A percentile compares a stretch with the other conserved stretches of the same genome.
phyloP scores from a whole-genome alignment of 2,113 vertebrate genomes.

The Salminus brasiliensis region DNA sequence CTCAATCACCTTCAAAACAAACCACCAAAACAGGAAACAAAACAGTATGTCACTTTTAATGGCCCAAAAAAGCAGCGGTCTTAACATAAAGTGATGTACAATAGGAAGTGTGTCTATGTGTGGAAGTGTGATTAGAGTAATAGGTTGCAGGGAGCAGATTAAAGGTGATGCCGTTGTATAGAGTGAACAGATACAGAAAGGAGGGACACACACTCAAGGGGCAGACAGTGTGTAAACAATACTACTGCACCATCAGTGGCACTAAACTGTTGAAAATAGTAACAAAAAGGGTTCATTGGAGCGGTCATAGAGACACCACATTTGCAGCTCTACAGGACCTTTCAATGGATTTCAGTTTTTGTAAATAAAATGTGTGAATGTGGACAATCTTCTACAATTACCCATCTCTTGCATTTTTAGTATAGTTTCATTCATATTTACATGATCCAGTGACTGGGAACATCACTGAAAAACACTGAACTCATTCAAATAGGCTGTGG shows the following conservation, averaged over 20 bases:
- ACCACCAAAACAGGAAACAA: slow-evolving; percentile 6
- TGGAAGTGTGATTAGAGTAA: background rate
- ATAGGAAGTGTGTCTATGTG: background rate
- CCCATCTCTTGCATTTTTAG: too few species aligned
- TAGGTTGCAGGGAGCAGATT: background rate
- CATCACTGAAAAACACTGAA: too few species aligned
- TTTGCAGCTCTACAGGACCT: too few species aligned
- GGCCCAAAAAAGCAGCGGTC: background rate
- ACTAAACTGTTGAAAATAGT: too few species aligned
- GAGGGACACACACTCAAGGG: background rate
- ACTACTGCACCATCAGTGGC: background rate
- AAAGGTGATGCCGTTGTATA: background rate
- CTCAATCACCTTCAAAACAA: slow-evolving; percentile 1
- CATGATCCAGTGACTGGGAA: too few species aligned
- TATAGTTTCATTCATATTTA: too few species aligned
- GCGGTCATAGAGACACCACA: too few species aligned
- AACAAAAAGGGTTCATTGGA: too few species aligned
- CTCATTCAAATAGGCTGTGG: too few species aligned
- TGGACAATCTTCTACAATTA: too few species aligned
- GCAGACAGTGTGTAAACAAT: background rate
- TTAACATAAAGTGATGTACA: background rate
- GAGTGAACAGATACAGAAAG: background rate
- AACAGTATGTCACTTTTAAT: background rate
- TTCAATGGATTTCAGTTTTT: too few species aligned
- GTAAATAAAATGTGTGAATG: too few species aligned